Conservation (phyloP, 2,797 vertebrate genomes). For the Danio jaintianensis region DNA sequence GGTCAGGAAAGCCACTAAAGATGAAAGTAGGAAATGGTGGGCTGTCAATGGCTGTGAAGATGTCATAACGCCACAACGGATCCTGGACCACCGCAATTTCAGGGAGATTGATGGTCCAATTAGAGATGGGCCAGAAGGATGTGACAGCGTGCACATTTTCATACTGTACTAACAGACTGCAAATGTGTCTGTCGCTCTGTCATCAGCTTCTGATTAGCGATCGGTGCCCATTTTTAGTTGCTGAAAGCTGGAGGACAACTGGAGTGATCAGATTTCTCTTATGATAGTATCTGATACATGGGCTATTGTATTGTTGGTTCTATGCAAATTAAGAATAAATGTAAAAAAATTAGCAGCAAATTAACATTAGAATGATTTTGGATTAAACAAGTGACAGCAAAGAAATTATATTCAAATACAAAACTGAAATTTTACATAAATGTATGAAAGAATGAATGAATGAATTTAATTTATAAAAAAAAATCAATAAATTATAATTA, state of each 20-base stretch:
- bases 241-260: slow-evolving; percentile 7
- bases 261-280: neutral
- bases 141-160: slow-evolving; percentile 60
- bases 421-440: too few species aligned
- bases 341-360: too few species aligned
- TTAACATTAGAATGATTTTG: too few species aligned
- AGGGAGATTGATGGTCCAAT: slow-evolving; percentile 80
- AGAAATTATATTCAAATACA: too few species aligned
- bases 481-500: too few species aligned
- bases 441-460: too few species aligned
- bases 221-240: slow-evolving; percentile 31
- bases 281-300: neutral
- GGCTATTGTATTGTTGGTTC: neutral
- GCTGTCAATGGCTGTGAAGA: slow-evolving; percentile 63
- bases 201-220: slow-evolving; percentile 58
- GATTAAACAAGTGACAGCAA: too few species aligned
- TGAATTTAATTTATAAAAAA: too few species aligned
- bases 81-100: slow-evolving; percentile 67
- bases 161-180: slow-evolving; percentile 71
- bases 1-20: slow-evolving; percentile 66
- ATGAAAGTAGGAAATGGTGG: slow-evolving; percentile 58
- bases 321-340: neutral
- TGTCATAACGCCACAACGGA: slow-evolving; percentile 50
- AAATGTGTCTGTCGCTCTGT: slow-evolving; percentile 65
- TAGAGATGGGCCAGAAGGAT: slow-evolving; percentile 67